phyloP scores from a whole-genome alignment of 2,888 invertebrate genomes.

The Morinoia aosen region DNA sequence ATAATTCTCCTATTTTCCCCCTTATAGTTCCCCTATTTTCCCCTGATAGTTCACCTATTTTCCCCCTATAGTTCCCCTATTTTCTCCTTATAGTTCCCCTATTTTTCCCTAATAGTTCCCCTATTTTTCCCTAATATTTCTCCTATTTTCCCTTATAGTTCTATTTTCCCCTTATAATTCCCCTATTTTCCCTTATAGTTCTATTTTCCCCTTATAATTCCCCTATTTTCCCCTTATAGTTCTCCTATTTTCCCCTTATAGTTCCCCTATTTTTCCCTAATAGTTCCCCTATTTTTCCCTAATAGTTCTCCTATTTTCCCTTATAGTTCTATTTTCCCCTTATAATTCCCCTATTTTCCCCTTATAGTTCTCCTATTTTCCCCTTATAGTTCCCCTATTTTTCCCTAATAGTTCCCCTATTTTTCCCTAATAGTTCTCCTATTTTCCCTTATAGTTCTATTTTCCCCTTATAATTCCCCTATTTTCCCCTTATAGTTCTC shows the following conservation, averaged over 20 bases:
- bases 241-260: neutral
- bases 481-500: too few species aligned
- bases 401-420: neutral
- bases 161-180: too few species aligned
- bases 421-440: neutral
- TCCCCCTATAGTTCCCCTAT: neutral
- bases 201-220: too few species aligned
- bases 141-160: neutral
- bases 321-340: too few species aligned
- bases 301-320: neutral
- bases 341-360: too few species aligned
- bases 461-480: too few species aligned
- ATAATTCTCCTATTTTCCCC: neutral
- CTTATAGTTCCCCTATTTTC: neutral
- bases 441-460: neutral
- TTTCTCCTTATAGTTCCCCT: neutral
- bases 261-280: neutral
- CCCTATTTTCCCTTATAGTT: too few species aligned
- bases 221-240: neutral
- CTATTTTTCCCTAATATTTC: neutral
- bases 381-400: neutral
- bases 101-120: neutral
- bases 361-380: neutral
- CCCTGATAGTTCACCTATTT: neutral
- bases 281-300: neutral